Evolutionary conservation across 2,113 vertebrate genomes (phyloP), one percentile per base, ranked within the genome.

Genomic region (Aegithalos caudatus): DNA sequence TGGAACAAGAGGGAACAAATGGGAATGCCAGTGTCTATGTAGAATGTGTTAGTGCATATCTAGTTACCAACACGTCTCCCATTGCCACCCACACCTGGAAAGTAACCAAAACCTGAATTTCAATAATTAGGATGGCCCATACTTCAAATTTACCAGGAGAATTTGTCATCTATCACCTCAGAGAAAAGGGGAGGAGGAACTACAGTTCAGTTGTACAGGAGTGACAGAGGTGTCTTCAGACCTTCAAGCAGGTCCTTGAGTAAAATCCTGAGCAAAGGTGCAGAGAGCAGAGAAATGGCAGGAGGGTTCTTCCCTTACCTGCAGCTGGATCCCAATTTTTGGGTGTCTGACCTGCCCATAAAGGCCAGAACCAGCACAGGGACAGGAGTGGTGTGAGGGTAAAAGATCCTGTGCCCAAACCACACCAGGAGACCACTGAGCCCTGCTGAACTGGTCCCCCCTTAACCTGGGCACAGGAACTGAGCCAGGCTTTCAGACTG

Each of bases 1-100:
- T 54, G 62, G 44, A 81, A 64, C 3, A 3, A n/a, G 61, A 50
- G 57, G 45, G 28, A 80, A 15, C 3, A 25, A 45, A 20, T 20
- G 27, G 40, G 35, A 81, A 35, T 67, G 31, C 7, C 37, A 15
- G 9, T 3, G 53, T 12, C 38, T 14, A 0, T 58, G 69, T 20
- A 56, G 72, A 42, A 27, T 0, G 8, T 57, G n/a, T 40, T 37
- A 20, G 33, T 6, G 6, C 17, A 0, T 11, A 3, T n/a, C 42
- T 31, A 16, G 14, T 38, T 38, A 62, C 10, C 45, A 47, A 15
- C 4, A 0, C 10, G 35, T 7, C 42, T 57, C 47, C 25, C 10
- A 6, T 4, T 51, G 79, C 29, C 29, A 29, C 45, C 11, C 21
- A 6, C 0, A 1, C 28, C 17, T 28, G 29, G 65, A 78, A 73